A percentile compares a stretch with the other conserved stretches of the same genome.
Conservation (phyloP, 2,888 invertebrate genomes). For the Nomada goodeniana region DNA sequence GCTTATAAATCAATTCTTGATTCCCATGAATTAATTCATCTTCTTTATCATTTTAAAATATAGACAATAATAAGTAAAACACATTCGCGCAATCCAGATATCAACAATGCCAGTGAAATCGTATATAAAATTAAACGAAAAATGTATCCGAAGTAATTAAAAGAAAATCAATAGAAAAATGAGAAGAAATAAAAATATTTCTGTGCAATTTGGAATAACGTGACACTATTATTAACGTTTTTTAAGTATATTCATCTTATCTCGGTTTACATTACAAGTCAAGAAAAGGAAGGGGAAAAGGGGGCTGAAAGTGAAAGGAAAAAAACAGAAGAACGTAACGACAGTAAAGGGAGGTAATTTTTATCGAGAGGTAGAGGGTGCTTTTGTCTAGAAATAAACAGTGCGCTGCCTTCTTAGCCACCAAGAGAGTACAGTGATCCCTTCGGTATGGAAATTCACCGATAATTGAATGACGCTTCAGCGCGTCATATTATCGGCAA, state of each 20-base stretch:
- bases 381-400: conserved; percentile 12
- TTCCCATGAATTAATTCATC: no score
- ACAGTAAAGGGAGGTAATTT: background rate
- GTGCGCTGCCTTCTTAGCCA: background rate
- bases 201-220: no score
- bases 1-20: background rate
- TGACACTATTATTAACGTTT: background rate
- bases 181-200: no score
- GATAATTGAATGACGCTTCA: conserved; percentile 24
- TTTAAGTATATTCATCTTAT: background rate
- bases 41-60: no score
- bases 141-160: background rate
- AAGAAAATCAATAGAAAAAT: no score
- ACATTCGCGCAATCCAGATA: no score
- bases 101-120: no score
- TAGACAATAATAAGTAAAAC: no score
- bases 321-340: background rate
- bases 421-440: conserved; percentile 15
- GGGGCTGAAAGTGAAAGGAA: background rate
- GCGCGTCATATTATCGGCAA: conserved; percentile 15
- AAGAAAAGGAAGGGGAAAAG: background rate
- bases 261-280: background rate
- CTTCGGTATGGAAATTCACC: conserved; percentile 21
- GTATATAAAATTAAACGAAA: no score
- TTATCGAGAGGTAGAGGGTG: background rate